Base-by-base conservation (phyloP, 2,797 vertebrate species). In the Hapalemur alaotrensis region DNA sequence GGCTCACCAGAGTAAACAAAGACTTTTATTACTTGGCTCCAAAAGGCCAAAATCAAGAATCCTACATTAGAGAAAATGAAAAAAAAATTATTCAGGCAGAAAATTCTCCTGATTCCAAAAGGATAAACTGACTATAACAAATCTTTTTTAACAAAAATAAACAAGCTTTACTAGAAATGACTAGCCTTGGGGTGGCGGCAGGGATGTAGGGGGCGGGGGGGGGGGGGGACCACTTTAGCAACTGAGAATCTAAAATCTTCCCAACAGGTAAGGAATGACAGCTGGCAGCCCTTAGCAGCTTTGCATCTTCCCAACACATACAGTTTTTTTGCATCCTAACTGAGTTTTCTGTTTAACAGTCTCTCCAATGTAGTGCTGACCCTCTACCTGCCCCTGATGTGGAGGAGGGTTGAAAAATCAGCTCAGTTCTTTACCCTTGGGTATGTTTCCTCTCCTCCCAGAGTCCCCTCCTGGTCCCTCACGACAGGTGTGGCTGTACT, bases 11-110 rank as follows among this genome's bases (percentile, higher is more conserved):
- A 78, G 76, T 86, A 92, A 93, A 93, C 72, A 82, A 61, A 72
- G 18, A 63, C 6, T 89, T 91, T 89, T 79, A 89, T 85, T 89
- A 85, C 15, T 91, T 89, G 38, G 38, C 18, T 87, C 65, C 50
- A 65, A 95, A 91, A 96, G n/a, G 57, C n/a, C 57, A 81, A 92
- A 92, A 70, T 38, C 50, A 87, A 96, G 82, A 90, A 72, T 70
- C 48, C 38, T 80, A 76, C 79, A 43, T 18, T 35, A 50, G 5
- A 76, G 57, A 85, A 79, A 84, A 95, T 41, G 20, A 61, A 78
- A 93, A 7, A 38, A 93, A 79, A 63, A n/a, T 7, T 52, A 89
- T 54, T 79, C 65, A 57, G 30, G 17, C 50, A 93, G 46, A 79
- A 97, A 92, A 73, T 17, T n/a, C 52, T 80, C 52, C 43, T 79